Evolutionary conservation across 2,888 invertebrate species (phyloP), one percentile per base, ranked within the genome.

Genomic region (Tolmerus cingulatus): DNA sequence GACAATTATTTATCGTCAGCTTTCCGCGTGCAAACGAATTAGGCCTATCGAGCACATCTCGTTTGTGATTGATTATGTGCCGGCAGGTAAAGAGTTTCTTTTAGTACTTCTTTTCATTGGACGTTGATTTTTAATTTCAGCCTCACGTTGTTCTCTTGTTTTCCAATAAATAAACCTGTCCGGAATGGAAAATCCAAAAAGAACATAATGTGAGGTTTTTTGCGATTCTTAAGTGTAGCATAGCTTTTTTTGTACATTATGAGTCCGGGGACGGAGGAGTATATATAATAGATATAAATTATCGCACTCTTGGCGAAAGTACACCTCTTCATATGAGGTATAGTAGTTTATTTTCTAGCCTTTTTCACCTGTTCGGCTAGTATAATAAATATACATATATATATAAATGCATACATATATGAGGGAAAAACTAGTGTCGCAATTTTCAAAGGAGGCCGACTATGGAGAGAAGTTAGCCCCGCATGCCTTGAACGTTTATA

Each of bases 231-330:
- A 79, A 79, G 79, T 79, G 79, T 43, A 51, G 23, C 51, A 79
- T 79, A 79, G 46, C 51, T 79, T 79, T 79, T 46, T 79, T 34
- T 34, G 34, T 3, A 46, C 30, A n/a, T 43, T 79, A 79, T 79
- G 79, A 9, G n/a, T 74, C 5, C 30, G 46, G 19, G 79, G 46
- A 79, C 79, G 79, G 46, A 34, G 27, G 37, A 9, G 40, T 8
- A 40, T 30, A 14, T 34, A 30, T 34, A 40, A 79, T 46, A 79
- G 79, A 51, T 79, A 79, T 46, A 79, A 79, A 79, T 79, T 79
- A 79, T 79, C 79, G 30, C 79, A 79, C 79, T 79, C 79, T 46
- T 14, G 79, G 79, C 79, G 79, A 79, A 79, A 79, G 46, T 79
- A 23, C 27, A 46, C 51, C 19, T 43, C 74, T 74, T 30, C 37